Base-by-base conservation (phyloP, 1,140 invertebrate species). In the Portunus trituberculatus region DNA sequence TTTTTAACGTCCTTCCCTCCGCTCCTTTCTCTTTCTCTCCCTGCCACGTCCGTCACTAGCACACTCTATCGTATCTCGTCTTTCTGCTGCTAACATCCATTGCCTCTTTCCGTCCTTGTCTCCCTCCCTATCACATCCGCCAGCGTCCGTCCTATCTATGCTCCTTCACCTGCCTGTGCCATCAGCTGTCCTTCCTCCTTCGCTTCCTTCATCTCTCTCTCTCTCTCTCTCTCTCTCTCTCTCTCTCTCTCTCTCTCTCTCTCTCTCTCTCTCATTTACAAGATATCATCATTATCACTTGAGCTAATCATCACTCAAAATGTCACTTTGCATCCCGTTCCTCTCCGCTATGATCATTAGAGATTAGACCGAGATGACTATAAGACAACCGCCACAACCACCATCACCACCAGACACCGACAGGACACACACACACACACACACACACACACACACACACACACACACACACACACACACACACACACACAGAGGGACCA, bases 51-150 rank as follows among this genome's bases (percentile, higher is more conserved):
- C 20, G 12, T 39, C 39, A 39, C 39, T 6, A 39, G 39, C 39
- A 39, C 39, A 39, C 39, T 6, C 39, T 39, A 39, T 39, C 39
- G 39, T 39, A 39, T 6, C 52, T 59, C 52, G 52, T 20, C 16
- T 59, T 59, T n/a, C n/a, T n/a, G 67, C 25, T 59, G 52, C 52
- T 12, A 59, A n/a, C 20, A n/a, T 76, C 67, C 67, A 25, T 59
- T 59, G 16, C 82, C 91, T 92, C 29, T 92, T 4, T 82, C 29
- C 31, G 28, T 92, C 59, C 31, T 59, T 92, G 28, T 82, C 84
- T 32, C 39, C 12, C 84, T 87, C 84, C 25, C 84, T 87, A 8
- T 32, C 31, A 87, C 84, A 87, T 87, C 84, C 29, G 39, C 31
- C 31, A 1, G 7, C 84, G 20, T 87, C n/a, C 84, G 20, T 87